Percentiles rank a stretch among this genome's conserved stretches.
Conservation (phyloP, 2,888 invertebrate genomes). For the Cryptophagus acutangulus region DNA sequence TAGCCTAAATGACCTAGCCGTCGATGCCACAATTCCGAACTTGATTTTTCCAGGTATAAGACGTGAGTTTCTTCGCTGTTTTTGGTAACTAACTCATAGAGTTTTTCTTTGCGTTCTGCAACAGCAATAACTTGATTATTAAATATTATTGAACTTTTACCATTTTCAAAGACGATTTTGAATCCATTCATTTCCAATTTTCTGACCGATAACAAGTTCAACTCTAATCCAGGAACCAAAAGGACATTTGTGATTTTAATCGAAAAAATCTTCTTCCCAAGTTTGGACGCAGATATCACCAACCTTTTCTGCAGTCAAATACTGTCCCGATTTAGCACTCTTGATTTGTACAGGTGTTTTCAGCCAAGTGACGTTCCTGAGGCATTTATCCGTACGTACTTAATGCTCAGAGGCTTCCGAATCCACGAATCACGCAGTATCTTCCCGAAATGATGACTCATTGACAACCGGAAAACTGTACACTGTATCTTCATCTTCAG, state of each 20-base stretch:
- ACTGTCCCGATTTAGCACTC: conserved; percentile 22
- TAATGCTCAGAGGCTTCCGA: conserved; percentile 30
- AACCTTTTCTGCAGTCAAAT: conserved; percentile 12
- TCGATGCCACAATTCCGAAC: conserved; percentile 20
- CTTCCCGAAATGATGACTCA: not conserved
- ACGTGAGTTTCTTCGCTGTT: not conserved
- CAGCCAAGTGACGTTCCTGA: conserved; percentile 19
- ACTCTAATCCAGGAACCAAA: conserved; percentile 11
- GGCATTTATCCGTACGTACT: conserved; percentile 8
- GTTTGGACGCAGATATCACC: conserved; percentile 19
- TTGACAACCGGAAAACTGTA: not conserved
- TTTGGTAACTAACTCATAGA: not conserved
- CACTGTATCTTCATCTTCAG: not conserved
- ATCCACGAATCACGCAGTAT: conserved; percentile 21
- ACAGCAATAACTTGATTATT: conserved; percentile 1
- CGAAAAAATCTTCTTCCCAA: conserved; percentile 10
- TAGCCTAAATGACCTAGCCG: conserved; percentile 20
- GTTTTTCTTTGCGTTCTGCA: not conserved
- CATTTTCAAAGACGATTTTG: conserved; percentile 24
- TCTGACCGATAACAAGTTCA: conserved; percentile 26
- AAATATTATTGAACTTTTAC: conserved; percentile 7
- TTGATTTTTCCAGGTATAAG: not conserved
- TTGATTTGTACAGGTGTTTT: conserved; percentile 21
- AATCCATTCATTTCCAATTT: conserved; percentile 26
- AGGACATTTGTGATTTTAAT: conserved; percentile 17